These are phyloP conservation scores for Heterochromis multidens DNA, from an alignment of 2,113 vertebrate genomes.

Conservation along the genomic window DNA sequence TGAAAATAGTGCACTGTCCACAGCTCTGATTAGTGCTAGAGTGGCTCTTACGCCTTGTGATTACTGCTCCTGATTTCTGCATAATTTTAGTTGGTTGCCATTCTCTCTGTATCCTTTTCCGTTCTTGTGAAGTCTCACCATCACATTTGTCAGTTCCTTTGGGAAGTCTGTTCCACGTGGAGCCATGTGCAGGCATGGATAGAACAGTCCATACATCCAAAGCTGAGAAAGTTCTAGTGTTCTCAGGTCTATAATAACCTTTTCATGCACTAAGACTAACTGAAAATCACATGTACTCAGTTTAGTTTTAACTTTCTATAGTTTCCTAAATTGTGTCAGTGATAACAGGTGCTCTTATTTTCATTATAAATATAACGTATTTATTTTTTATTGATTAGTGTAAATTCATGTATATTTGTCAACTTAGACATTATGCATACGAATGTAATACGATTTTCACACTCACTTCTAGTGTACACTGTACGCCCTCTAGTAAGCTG, in stretches of 20 bases:
- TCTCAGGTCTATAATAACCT: background rate
- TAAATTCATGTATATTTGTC: background rate
- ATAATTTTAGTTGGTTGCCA: background rate
- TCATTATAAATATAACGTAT: background rate
- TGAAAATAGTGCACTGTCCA: background rate
- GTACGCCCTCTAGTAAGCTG: background rate
- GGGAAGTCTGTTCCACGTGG: no score
- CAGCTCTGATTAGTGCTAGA: background rate
- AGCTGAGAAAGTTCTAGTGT: background rate
- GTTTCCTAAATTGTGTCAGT: background rate
- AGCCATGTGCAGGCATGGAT: rapidly evolving
- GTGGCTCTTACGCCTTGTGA: background rate
- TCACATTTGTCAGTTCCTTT: background rate
- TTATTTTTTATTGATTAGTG: background rate
- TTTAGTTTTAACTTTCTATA: background rate
- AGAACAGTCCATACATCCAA: background rate
- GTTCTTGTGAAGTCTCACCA: background rate
- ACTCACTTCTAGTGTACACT: background rate
- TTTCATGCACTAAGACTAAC: no score
- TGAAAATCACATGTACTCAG: background rate
- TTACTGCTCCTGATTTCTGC: background rate
- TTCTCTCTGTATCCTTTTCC: background rate
- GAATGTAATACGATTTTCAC: background rate
- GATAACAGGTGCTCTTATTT: background rate
- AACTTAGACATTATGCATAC: background rate